These are phyloP conservation scores for Pithecia hirsuta DNA, from an alignment of 2,797 vertebrate species.

Conservation along the genomic window DNA sequence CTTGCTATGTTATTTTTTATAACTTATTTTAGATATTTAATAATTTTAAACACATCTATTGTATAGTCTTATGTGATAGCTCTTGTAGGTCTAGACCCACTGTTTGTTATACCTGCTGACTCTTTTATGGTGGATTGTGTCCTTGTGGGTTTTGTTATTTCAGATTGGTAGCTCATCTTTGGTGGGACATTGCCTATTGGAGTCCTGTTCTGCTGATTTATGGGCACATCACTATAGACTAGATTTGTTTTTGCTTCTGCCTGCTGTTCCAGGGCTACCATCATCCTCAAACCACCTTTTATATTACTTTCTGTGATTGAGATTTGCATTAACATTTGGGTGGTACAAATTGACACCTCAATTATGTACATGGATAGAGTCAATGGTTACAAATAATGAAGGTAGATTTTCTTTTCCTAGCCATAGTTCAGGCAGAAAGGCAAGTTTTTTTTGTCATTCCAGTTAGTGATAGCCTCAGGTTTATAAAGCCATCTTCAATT, in stretches of 20 bases:
- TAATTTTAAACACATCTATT: background rate
- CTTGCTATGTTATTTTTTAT: constrained; percentile 18
- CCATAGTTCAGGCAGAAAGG: background rate
- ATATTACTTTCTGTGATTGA: background rate
- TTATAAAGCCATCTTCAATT: background rate
- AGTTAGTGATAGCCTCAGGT: background rate
- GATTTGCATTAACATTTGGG: background rate
- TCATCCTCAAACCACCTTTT: background rate
- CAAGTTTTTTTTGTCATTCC: background rate
- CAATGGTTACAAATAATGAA: background rate
- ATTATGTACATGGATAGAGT: background rate
- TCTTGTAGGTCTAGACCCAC: background rate
- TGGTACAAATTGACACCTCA: background rate
- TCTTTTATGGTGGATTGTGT: background rate
- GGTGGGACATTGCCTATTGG: background rate
- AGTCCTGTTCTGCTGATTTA: background rate
- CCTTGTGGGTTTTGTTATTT: background rate
- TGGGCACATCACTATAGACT: background rate
- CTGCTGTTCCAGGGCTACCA: background rate
- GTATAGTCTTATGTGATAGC: background rate
- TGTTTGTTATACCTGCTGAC: background rate
- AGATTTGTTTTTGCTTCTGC: background rate
- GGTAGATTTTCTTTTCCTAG: background rate
- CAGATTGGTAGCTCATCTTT: background rate
- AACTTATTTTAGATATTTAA: background rate